phyloP scores from a whole-genome alignment of 2,888 invertebrate genomes.

The Nymphalis urticae region DNA sequence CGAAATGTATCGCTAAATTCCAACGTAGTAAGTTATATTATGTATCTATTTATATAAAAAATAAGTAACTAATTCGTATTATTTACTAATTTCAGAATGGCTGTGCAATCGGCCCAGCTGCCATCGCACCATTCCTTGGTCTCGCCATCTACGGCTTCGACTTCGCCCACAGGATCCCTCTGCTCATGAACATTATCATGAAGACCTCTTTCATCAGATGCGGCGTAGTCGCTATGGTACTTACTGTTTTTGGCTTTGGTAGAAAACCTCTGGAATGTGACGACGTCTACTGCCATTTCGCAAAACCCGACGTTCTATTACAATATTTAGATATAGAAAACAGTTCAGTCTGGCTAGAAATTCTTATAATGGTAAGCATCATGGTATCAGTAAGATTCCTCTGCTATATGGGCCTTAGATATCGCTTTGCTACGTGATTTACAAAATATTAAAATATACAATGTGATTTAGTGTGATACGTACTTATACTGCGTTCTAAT shows the following conservation, averaged over 20 bases:
- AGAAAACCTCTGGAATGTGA: slow-evolving; percentile 80
- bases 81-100: slow-evolving; percentile 80
- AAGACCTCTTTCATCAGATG: slow-evolving; percentile 85
- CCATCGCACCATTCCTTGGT: slow-evolving; percentile 85
- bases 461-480: slow-evolving; percentile 43
- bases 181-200: slow-evolving; percentile 83
- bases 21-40: too few relatives aligned
- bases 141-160: slow-evolving; percentile 86
- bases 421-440: slow-evolving; percentile 75
- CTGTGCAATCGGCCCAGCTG: slow-evolving; percentile 84
- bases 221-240: slow-evolving; percentile 83
- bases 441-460: slow-evolving; percentile 8
- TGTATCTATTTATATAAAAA: too few relatives aligned
- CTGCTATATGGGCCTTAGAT: slow-evolving; percentile 81
- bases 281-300: slow-evolving; percentile 84
- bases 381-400: slow-evolving; percentile 81
- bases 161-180: slow-evolving; percentile 84
- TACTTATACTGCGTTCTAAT: slow-evolving; percentile 28
- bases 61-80: too few relatives aligned
- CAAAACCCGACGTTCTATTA: slow-evolving; percentile 83
- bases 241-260: slow-evolving; percentile 84
- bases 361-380: slow-evolving; percentile 74
- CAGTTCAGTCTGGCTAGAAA: slow-evolving; percentile 81
- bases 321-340: slow-evolving; percentile 82
- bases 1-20: too few relatives aligned